These are phyloP conservation scores for Malurus melanocephalus DNA, from an alignment of 2,113 vertebrate species.

Conservation along the genomic window DNA sequence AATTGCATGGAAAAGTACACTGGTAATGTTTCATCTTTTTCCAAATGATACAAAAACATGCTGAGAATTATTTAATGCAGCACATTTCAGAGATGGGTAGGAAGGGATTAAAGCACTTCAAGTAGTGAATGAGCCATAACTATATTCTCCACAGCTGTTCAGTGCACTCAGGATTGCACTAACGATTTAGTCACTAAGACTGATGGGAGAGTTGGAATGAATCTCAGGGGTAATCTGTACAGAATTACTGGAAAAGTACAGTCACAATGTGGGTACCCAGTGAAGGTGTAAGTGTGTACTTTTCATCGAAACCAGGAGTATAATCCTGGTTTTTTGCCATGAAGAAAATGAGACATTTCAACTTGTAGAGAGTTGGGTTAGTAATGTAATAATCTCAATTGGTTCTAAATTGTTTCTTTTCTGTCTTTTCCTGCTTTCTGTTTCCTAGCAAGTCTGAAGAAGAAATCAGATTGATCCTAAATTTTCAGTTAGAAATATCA, in stretches of 20 bases:
- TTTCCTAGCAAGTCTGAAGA: neutral
- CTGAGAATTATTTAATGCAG: slow-evolving; percentile 21
- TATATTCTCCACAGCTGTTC: slow-evolving; percentile 34
- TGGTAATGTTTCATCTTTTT: slow-evolving; percentile 13
- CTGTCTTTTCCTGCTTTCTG: neutral
- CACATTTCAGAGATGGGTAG: slow-evolving; percentile 4
- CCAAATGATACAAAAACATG: neutral
- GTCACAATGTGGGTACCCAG: neutral
- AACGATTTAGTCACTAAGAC: slow-evolving; percentile 11
- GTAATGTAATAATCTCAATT: neutral
- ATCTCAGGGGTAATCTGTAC: neutral
- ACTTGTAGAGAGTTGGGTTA: neutral
- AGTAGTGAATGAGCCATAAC: slow-evolving; percentile 29
- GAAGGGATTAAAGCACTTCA: slow-evolving; percentile 24
- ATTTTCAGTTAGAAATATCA: neutral
- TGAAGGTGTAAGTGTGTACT: neutral
- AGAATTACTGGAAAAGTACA: slow-evolving; percentile 15
- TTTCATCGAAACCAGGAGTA: slow-evolving; percentile 22
- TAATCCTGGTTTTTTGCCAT: neutral
- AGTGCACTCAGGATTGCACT: slow-evolving; percentile 4
- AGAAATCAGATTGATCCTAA: neutral
- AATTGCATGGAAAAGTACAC: neutral
- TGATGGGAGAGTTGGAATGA: neutral
- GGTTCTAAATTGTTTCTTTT: neutral
- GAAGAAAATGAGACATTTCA: neutral